phyloP scores from a whole-genome alignment of 2,113 vertebrate genomes.

The Chionis minor region DNA sequence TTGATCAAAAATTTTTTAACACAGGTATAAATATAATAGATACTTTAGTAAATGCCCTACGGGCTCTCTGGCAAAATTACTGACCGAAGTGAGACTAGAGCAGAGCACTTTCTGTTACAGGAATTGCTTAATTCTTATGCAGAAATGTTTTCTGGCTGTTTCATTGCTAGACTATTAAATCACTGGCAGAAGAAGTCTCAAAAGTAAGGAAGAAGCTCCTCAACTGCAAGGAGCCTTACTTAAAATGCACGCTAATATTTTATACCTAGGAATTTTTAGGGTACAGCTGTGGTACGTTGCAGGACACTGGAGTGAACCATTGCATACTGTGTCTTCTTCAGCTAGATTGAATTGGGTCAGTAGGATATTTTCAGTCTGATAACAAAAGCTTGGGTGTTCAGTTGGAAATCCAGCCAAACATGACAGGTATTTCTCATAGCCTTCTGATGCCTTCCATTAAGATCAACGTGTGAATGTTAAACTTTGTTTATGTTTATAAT shows the following conservation, averaged over 20 bases:
- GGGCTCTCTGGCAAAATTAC: not conserved
- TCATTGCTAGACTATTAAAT: not conserved
- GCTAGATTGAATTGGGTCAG: not conserved
- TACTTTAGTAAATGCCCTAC: not conserved
- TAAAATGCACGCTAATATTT: not conserved
- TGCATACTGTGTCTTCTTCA: not conserved
- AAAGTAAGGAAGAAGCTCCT: not conserved
- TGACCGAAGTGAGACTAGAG: not conserved
- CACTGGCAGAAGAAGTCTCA: not conserved
- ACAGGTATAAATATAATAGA: not conserved
- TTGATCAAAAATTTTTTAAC: not conserved
- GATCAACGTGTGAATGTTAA: not conserved
- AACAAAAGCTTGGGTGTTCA: not conserved
- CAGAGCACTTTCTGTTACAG: not conserved
- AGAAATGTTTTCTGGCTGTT: not conserved
- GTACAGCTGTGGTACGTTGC: not conserved
- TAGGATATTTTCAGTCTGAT: not conserved
- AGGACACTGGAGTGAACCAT: not conserved
- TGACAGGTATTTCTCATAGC: not conserved
- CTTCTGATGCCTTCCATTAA: not conserved
- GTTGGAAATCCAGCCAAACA: not conserved
- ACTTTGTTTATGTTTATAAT: not conserved
- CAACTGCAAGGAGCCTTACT: not conserved
- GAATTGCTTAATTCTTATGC: not conserved
- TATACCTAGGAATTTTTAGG: not conserved